Percentiles rank a stretch among this genome's conserved stretches.
These are phyloP conservation scores for Champsocephalus gunnari DNA, from an alignment of 2,797 vertebrate species.

Conservation along the genomic window DNA sequence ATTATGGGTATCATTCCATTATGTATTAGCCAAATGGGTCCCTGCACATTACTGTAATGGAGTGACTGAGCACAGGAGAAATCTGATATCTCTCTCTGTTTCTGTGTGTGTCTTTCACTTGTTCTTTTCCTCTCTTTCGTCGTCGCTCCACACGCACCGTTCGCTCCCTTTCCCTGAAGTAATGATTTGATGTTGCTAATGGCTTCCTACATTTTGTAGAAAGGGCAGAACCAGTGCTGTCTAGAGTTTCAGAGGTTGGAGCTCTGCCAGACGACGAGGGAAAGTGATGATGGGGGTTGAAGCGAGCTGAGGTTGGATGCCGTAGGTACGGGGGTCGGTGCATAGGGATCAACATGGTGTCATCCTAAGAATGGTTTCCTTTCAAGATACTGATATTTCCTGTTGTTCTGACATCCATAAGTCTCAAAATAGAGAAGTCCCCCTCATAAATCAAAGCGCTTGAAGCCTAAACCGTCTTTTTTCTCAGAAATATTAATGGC, in stretches of 20 bases:
- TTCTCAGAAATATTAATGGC: conserved; percentile 64
- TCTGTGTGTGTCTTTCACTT: conserved; percentile 65
- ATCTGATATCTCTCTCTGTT: conserved; percentile 83
- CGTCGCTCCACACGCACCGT: conserved; percentile 9
- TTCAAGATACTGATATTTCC: conserved; percentile 64
- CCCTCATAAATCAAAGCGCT: conserved; percentile 57
- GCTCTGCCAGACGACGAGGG: conserved; percentile 72
- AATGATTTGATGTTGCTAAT: conserved; percentile 98
- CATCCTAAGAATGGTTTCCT: conserved; percentile 51
- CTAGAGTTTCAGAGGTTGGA: conserved; percentile 92
- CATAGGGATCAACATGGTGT: conserved; percentile 44
- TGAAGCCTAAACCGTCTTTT: conserved; percentile 49
- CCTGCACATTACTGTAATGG: conserved; percentile 91
- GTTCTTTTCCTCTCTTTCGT: conserved; percentile 48
- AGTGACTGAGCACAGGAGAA: conserved; percentile 90
- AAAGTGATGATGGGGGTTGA: conserved; percentile 39
- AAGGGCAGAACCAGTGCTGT: conserved; percentile 86
- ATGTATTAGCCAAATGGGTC: conserved; percentile 86
- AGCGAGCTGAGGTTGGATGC: conserved; percentile 31
- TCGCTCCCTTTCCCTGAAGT: conserved; percentile 78
- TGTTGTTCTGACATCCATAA: conserved; percentile 52
- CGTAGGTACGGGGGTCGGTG: conserved; percentile 66
- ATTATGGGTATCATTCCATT: conserved; percentile 80
- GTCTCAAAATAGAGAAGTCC: conserved; percentile 47
- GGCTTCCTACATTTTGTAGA: conserved; percentile 96